Evolutionary conservation across 2,888 invertebrate species (phyloP).

Genomic region (Apodemia zela): DNA sequence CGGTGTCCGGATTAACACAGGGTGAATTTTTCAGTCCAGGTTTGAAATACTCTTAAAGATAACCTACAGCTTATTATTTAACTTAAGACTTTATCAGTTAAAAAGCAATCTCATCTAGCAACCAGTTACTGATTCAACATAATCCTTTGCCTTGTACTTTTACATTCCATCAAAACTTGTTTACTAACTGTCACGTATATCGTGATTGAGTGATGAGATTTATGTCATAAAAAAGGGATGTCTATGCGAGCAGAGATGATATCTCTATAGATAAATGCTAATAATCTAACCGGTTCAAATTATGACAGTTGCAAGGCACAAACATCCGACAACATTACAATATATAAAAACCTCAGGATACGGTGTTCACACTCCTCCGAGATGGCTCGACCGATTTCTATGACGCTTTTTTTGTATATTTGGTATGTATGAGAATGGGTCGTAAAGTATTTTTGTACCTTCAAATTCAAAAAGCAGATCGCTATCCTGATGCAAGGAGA

Average conservation of each 20-base stretch:
- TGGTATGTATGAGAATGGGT: no score
- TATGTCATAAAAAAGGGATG: neutral
- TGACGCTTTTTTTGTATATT: no score
- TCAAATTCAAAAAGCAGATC: no score
- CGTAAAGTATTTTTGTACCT: no score
- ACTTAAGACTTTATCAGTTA: neutral
- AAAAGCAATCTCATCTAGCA: neutral
- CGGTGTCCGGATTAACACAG: no score
- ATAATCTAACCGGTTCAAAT: neutral
- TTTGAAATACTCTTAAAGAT: no score
- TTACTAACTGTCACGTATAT: neutral
- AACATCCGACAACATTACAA: neutral
- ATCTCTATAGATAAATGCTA: neutral
- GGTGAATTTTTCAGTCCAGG: no score
- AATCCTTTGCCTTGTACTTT: neutral
- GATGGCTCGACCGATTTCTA: neutral
- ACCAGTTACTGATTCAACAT: neutral
- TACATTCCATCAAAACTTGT: neutral
- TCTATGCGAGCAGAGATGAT: neutral
- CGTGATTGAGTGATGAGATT: neutral
- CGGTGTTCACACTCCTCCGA: no score
- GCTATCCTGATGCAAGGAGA: no score
- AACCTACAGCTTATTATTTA: no score
- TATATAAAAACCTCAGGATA: no score
- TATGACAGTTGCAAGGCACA: neutral